Evolutionary conservation across 92 coral and sea anemone species (phyloP).

Genomic region (Phenganax subtilis): DNA sequence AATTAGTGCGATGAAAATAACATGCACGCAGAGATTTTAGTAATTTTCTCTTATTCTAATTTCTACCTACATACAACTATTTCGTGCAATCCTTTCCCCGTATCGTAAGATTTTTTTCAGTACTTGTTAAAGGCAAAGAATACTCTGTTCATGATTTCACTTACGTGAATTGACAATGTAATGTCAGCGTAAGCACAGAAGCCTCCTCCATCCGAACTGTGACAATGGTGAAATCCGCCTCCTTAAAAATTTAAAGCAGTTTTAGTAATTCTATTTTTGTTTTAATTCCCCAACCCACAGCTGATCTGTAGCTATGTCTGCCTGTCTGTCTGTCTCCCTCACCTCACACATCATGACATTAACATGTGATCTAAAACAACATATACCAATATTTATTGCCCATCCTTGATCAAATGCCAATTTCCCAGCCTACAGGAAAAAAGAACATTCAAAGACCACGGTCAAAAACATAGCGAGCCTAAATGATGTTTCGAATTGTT

Average conservation of each 20-base stretch:
- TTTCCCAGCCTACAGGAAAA: slow-evolving; percentile 68
- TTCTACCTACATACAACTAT: too few species aligned
- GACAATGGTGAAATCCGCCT: slow-evolving; percentile 99
- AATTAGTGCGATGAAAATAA: neutral
- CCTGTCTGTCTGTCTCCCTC: too few species aligned
- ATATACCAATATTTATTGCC: slow-evolving; percentile 92
- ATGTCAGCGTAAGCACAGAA: slow-evolving; percentile 99
- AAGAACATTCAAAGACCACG: neutral
- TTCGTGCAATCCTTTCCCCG: too few species aligned
- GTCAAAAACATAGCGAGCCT: too few species aligned
- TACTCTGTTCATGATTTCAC: neutral
- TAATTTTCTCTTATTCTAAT: too few species aligned
- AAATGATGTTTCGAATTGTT: too few species aligned
- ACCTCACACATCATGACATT: neutral
- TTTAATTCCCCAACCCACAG: neutral
- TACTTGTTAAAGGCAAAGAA: neutral
- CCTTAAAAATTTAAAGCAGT: slow-evolving; percentile 42
- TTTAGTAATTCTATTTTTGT: neutral
- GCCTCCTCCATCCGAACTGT: slow-evolving; percentile 80
- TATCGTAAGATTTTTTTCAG: too few species aligned
- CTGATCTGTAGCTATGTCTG: neutral
- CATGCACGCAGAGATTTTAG: too few species aligned
- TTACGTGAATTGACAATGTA: slow-evolving; percentile 80
- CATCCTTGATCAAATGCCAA: slow-evolving; percentile 94
- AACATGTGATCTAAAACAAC: neutral